Percentiles rank a stretch among this genome's conserved stretches.
These are phyloP conservation scores for Drosophila nigrodunni DNA, from an alignment of 1,140 invertebrate genomes.

Conservation along the genomic window DNA sequence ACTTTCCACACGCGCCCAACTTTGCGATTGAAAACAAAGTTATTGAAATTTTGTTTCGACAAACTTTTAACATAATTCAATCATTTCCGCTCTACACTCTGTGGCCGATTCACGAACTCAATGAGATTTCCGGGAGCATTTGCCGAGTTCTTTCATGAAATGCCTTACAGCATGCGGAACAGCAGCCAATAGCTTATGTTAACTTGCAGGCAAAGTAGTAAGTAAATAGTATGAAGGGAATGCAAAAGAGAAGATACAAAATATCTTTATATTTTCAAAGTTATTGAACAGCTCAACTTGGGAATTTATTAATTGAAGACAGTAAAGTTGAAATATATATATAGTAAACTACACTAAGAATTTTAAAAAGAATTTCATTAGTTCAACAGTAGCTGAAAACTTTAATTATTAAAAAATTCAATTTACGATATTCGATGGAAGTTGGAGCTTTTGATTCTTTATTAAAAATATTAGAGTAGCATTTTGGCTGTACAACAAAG, in stretches of 20 bases:
- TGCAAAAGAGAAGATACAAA: slow-evolving; percentile 2
- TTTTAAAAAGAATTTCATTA: background rate
- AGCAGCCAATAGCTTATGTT: background rate
- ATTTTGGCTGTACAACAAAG: background rate
- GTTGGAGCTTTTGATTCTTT: no score
- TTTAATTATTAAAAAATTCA: no score
- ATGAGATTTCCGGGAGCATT: slow-evolving; percentile 47
- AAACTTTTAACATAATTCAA: slow-evolving; percentile 63
- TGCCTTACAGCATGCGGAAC: background rate
- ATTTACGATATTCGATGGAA: no score
- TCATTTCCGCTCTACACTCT: slow-evolving; percentile 47
- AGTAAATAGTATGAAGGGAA: slow-evolving; percentile 11
- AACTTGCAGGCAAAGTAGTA: background rate
- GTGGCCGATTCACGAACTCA: slow-evolving; percentile 30
- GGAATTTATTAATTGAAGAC: slow-evolving; percentile 5
- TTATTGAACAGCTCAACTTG: slow-evolving; percentile 1
- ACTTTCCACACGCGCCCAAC: slow-evolving; percentile 38
- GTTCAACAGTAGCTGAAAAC: no score
- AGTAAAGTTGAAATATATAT: background rate
- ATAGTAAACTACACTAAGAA: background rate
- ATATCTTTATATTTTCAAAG: slow-evolving; percentile 3
- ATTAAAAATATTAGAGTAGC: no score
- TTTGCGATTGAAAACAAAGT: slow-evolving; percentile 52
- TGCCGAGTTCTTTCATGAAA: slow-evolving; percentile 19
- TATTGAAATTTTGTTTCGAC: slow-evolving; percentile 58